Evolutionary conservation across 1,140 invertebrate species (phyloP).

Genomic region (Rhagoletis pomonella): DNA sequence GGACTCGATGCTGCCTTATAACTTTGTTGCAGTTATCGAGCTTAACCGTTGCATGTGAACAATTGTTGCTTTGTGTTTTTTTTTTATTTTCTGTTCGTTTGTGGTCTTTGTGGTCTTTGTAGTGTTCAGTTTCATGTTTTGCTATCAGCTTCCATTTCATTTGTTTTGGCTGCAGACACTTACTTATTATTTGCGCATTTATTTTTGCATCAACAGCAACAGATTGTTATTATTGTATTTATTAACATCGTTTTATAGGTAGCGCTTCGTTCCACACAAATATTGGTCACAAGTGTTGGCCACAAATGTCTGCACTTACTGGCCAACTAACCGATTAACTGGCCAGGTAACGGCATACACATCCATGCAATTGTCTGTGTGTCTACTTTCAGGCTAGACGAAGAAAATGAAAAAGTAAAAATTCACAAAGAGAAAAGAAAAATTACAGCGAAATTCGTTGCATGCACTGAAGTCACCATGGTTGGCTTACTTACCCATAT

Average conservation of each 20-base stretch:
- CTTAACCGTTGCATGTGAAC: not conserved
- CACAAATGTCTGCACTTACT: conserved; percentile 39
- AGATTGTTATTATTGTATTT: conserved; percentile 25
- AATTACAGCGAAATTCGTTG: conserved; percentile 23
- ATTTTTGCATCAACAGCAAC: conserved; percentile 7
- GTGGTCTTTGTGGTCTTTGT: not conserved
- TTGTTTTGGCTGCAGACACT: not conserved
- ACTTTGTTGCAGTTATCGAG: not conserved
- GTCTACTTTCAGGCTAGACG: conserved; percentile 8
- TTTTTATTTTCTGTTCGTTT: not conserved
- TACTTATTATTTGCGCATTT: not conserved
- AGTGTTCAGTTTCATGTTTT: not conserved
- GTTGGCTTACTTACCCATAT: conserved; percentile 46
- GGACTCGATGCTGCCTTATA: not conserved
- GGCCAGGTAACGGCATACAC: not conserved
- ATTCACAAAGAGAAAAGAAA: not conserved
- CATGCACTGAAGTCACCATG: not conserved
- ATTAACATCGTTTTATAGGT: not conserved
- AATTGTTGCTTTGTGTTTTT: not conserved
- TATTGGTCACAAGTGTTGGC: not conserved
- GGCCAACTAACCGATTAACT: conserved; percentile 45
- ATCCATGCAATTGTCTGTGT: no score
- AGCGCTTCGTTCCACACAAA: not conserved
- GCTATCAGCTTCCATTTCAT: not conserved
- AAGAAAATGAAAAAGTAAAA: conserved; percentile 28